These are phyloP conservation scores for Bryconaethiops microstoma DNA, from an alignment of 2,797 vertebrate species.

Conservation along the genomic window DNA sequence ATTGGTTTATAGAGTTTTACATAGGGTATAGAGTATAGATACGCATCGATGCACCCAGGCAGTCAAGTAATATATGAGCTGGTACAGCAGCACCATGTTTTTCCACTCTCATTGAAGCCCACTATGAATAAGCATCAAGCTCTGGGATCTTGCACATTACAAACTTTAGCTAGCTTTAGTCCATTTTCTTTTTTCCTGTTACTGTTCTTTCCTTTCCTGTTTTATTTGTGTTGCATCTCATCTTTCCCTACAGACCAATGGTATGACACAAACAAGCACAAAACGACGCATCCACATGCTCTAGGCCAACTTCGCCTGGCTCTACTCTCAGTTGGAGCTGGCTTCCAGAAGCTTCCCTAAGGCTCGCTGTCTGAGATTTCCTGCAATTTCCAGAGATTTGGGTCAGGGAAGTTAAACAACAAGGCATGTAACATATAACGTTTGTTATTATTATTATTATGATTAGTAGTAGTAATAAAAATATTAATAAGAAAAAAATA, in stretches of 20 bases:
- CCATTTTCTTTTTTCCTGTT: conserved; percentile 2
- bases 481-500: no score
- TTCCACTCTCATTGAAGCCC: background rate
- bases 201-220: background rate
- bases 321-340: conserved; percentile 26
- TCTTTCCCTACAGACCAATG: conserved; percentile 34
- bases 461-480: no score
- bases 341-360: conserved; percentile 42
- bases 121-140: background rate
- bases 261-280: conserved; percentile 27
- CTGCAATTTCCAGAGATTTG: conserved; percentile 30
- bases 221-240: conserved; percentile 2
- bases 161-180: conserved; percentile 21
- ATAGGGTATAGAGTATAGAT: background rate
- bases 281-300: background rate
- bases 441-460: no score
- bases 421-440: background rate
- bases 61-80: background rate
- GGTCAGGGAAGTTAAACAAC: conserved; percentile 23
- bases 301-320: conserved; percentile 7
- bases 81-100: background rate
- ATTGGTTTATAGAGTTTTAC: background rate
- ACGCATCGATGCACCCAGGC: no score
- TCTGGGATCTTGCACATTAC: conserved; percentile 17
- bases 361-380: conserved; percentile 36